phyloP scores from a whole-genome alignment of 1,140 invertebrate genomes.

The Rhynchophorus ferrugineus region DNA sequence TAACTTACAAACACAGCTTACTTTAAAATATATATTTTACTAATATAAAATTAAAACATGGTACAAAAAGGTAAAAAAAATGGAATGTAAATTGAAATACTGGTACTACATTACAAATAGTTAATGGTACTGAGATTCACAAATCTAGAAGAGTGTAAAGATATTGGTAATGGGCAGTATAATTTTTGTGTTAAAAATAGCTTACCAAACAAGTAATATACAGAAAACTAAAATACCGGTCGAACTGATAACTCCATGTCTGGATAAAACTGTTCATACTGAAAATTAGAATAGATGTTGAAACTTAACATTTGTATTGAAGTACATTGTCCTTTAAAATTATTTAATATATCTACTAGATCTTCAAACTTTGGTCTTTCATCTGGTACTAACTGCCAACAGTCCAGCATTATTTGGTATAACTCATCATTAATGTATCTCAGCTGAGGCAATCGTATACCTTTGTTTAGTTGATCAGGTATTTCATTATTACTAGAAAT shows the following conservation, averaged over 20 bases:
- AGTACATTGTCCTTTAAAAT: conserved; percentile 25
- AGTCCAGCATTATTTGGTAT: conserved; percentile 74
- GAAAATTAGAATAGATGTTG: conserved; percentile 32
- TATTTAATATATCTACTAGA: conserved; percentile 41
- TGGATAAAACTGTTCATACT: conserved; percentile 37
- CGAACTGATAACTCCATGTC: conserved; percentile 32
- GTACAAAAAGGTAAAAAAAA: no score
- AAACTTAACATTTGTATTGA: conserved; percentile 27
- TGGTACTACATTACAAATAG: no score
- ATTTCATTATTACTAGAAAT: conserved; percentile 61
- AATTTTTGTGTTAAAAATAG: no score
- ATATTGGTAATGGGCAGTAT: no score
- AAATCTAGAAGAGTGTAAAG: no score
- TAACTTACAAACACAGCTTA: no score
- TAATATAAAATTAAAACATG: no score
- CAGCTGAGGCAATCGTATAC: conserved; percentile 63
- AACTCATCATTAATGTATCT: conserved; percentile 65
- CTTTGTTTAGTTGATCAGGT: conserved; percentile 55
- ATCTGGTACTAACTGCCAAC: conserved; percentile 73
- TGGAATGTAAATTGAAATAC: no score
- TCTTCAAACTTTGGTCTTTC: conserved; percentile 65
- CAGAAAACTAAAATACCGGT: conserved; percentile 28
- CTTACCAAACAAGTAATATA: no score
- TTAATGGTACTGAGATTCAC: no score
- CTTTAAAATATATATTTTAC: no score